Conservation (phyloP, 1,140 invertebrate genomes). For the Euglossa dilemma region DNA sequence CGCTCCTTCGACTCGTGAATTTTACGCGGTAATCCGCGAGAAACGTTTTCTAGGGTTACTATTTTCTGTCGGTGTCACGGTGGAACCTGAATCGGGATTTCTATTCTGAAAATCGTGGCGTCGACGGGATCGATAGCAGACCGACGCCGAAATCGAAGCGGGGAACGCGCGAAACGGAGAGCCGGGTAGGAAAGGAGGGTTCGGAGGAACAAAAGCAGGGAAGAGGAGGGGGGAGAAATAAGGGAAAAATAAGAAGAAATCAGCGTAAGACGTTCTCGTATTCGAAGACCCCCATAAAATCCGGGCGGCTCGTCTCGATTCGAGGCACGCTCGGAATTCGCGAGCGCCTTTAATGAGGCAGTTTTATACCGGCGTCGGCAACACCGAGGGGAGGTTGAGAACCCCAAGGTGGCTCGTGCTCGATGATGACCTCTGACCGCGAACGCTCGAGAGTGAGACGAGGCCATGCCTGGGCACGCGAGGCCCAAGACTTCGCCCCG, state of each 20-base stretch:
- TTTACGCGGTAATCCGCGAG: too few relatives aligned
- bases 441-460: constrained; percentile 73
- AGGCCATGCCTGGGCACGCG: constrained; percentile 79
- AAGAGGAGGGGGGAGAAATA: background rate
- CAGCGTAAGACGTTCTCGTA: background rate
- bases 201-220: background rate
- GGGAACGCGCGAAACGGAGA: too few relatives aligned
- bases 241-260: background rate
- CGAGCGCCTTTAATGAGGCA: constrained; percentile 62
- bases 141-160: too few relatives aligned
- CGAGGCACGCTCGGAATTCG: constrained; percentile 45
- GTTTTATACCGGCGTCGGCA: constrained; percentile 56
- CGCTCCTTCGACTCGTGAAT: too few relatives aligned
- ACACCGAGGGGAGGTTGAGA: constrained; percentile 68
- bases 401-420: constrained; percentile 80
- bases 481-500: constrained; percentile 74
- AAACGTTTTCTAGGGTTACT: too few relatives aligned
- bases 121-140: too few relatives aligned
- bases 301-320: constrained; percentile 31
- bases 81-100: too few relatives aligned
- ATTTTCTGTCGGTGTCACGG: too few relatives aligned
- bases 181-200: background rate
- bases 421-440: constrained; percentile 80
- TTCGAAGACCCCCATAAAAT: constrained; percentile 49
- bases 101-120: too few relatives aligned